Percentiles rank a stretch among this genome's conserved stretches.
These are phyloP conservation scores for Drosophila novamexicana DNA, from an alignment of 1,140 invertebrate species.

Conservation along the genomic window DNA sequence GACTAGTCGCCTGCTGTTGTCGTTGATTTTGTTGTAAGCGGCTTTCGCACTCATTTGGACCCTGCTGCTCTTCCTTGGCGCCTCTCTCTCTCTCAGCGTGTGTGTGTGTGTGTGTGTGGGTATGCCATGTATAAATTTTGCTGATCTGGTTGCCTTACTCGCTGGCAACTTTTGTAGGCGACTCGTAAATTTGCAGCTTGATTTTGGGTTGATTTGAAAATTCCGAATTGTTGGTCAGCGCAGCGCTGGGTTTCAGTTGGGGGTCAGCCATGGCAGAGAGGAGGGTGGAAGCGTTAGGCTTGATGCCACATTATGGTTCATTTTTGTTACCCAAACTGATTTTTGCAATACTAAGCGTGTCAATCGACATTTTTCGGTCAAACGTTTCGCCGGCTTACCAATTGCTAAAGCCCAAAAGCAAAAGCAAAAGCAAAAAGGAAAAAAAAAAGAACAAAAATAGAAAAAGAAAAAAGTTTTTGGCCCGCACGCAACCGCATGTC, in stretches of 20 bases:
- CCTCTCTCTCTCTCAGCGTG: neutral
- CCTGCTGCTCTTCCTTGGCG: neutral
- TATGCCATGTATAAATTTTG: constrained; percentile 61
- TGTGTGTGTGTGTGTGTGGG: constrained; percentile 27
- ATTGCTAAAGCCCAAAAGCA: constrained; percentile 35
- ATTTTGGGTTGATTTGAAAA: constrained; percentile 58
- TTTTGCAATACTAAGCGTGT: neutral
- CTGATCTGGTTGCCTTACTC: constrained; percentile 56
- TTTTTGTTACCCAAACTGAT: constrained; percentile 14
- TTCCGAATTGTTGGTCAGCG: constrained; percentile 19
- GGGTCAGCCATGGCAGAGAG: neutral
- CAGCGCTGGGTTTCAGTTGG: too few relatives aligned
- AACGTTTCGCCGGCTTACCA: constrained; percentile 14
- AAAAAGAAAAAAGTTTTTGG: constrained; percentile 37
- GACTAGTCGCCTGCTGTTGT: constrained; percentile 38
- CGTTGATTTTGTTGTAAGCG: constrained; percentile 67
- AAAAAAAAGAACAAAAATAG: constrained; percentile 1
- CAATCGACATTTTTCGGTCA: constrained; percentile 12
- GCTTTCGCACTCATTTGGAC: constrained; percentile 56
- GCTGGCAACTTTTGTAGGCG: constrained; percentile 35
- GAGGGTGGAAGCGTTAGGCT: neutral
- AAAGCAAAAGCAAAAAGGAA: constrained; percentile 3
- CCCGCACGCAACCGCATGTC: constrained; percentile 73
- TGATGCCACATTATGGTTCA: constrained; percentile 7
- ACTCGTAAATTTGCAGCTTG: constrained; percentile 61